Percentiles rank a stretch among this genome's conserved stretches.
Evolutionary conservation across 2,113 vertebrate genomes (phyloP).

Genomic region (Verasper variegatus): DNA sequence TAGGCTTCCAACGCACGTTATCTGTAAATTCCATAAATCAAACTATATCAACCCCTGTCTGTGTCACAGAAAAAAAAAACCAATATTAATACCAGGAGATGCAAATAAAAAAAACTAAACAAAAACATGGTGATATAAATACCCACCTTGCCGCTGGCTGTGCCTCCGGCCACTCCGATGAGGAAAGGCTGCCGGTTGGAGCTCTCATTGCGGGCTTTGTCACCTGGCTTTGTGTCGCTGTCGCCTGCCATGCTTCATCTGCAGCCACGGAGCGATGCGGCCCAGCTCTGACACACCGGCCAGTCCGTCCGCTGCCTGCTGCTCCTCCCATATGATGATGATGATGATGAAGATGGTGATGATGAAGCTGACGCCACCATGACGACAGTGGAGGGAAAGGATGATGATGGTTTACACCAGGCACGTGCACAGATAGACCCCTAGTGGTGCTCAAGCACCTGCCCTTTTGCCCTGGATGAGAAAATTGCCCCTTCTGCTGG

Average conservation of each 20-base stretch:
- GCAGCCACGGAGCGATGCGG: conserved; percentile 40
- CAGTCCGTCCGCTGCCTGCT: not conserved
- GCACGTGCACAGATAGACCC: too few relatives aligned
- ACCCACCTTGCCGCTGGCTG: conserved; percentile 93
- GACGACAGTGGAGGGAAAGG: too few relatives aligned
- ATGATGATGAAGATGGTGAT: not conserved
- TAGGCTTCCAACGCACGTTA: too few relatives aligned
- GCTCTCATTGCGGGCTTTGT: conserved; percentile 79
- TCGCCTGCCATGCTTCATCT: conserved; percentile 89
- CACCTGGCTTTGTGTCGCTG: conserved; percentile 87
- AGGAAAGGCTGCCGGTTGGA: conserved; percentile 87
- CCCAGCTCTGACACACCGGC: not conserved
- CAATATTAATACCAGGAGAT: not conserved
- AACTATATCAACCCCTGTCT: too few relatives aligned
- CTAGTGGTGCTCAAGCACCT: too few relatives aligned
- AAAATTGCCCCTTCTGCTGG: too few relatives aligned
- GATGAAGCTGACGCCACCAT: not conserved
- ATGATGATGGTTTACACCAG: too few relatives aligned
- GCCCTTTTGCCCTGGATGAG: too few relatives aligned
- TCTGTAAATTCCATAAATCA: too few relatives aligned
- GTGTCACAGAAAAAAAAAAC: too few relatives aligned
- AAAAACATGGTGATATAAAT: not conserved
- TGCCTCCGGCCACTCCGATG: conserved; percentile 92
- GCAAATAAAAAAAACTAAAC: not conserved
- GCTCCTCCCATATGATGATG: conserved; percentile 53